Conservation (phyloP, 2,888 invertebrate species). For the Mesopsocus fuscifrons region DNA sequence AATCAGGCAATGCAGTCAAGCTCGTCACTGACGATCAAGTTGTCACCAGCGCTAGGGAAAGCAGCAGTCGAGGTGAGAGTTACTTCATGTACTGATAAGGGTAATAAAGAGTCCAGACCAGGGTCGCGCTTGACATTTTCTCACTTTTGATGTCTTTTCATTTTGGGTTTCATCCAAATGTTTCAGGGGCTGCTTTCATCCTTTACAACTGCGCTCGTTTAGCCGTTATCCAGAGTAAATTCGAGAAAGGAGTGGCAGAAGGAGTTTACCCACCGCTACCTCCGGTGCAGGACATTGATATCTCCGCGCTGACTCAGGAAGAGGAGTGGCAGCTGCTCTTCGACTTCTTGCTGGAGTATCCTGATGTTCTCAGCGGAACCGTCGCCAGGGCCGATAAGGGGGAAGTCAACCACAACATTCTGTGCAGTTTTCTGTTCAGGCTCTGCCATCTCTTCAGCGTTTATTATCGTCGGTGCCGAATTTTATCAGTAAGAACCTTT, state of each 20-base stretch:
- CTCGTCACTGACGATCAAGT: too few relatives aligned
- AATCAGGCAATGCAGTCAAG: slow-evolving; percentile 30
- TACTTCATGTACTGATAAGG: slow-evolving; percentile 6
- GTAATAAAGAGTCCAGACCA: slow-evolving; percentile 15
- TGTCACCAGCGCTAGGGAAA: slow-evolving; percentile 22
- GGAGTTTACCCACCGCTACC: slow-evolving; percentile 41
- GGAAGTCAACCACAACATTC: slow-evolving; percentile 38
- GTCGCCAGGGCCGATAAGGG: slow-evolving; percentile 29
- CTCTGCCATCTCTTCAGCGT: slow-evolving; percentile 47
- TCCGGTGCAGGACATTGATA: slow-evolving; percentile 35
- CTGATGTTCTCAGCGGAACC: slow-evolving; percentile 35
- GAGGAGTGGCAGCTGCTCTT: slow-evolving; percentile 60
- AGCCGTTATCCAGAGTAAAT: slow-evolving; percentile 42
- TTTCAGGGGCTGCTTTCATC: slow-evolving; percentile 50
- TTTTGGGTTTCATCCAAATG: too few relatives aligned
- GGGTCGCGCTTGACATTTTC: too few relatives aligned
- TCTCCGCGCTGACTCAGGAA: slow-evolving; percentile 41
- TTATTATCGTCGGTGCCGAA: slow-evolving; percentile 49
- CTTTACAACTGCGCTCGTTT: slow-evolving; percentile 61
- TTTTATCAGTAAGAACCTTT: slow-evolving; percentile 48
- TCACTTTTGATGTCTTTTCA: too few relatives aligned
- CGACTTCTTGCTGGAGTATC: slow-evolving; percentile 44
- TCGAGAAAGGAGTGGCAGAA: slow-evolving; percentile 32
- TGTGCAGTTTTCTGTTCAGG: slow-evolving; percentile 41
- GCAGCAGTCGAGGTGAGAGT: slow-evolving; percentile 33